Evolutionary conservation across 2,113 vertebrate species (phyloP).

Genomic region (Carassius carassius): DNA sequence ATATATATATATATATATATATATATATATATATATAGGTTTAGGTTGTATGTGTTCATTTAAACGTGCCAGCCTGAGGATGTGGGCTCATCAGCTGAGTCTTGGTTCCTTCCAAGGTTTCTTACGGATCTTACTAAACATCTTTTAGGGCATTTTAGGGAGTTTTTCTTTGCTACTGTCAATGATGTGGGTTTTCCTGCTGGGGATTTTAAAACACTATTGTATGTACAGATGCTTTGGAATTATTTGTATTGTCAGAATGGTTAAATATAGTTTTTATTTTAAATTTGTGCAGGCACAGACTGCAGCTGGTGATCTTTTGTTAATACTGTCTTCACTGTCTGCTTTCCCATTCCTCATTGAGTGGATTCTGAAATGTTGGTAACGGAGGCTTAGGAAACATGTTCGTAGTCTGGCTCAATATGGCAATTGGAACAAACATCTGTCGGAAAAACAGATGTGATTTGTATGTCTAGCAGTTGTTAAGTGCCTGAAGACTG

Average conservation of each 20-base stretch:
- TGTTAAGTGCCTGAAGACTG: constrained; percentile 10
- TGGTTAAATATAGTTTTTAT: background rate
- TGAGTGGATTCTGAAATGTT: constrained; percentile 8
- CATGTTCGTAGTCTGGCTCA: background rate
- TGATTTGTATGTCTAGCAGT: constrained; percentile 28
- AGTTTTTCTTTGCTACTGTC: too few species aligned
- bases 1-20: too few species aligned
- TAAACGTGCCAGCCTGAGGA: background rate
- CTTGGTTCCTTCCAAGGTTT: too few species aligned
- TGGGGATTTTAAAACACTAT: background rate
- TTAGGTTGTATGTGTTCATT: background rate
- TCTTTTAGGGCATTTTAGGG: too few species aligned
- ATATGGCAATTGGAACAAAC: constrained; percentile 2
- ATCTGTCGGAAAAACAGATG: constrained; percentile 19
- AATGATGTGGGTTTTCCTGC: background rate
- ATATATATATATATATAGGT: too few species aligned
- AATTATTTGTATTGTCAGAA: background rate
- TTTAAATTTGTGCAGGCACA: background rate
- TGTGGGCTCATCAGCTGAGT: background rate
- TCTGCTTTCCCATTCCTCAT: constrained; percentile 16
- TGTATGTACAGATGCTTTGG: background rate
- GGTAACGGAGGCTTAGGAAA: constrained; percentile 1
- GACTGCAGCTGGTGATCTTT: background rate
- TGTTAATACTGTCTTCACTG: background rate
- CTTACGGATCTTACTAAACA: too few species aligned